Conservation (phyloP, 2,113 vertebrate species). For the Toxotes chatareus region DNA sequence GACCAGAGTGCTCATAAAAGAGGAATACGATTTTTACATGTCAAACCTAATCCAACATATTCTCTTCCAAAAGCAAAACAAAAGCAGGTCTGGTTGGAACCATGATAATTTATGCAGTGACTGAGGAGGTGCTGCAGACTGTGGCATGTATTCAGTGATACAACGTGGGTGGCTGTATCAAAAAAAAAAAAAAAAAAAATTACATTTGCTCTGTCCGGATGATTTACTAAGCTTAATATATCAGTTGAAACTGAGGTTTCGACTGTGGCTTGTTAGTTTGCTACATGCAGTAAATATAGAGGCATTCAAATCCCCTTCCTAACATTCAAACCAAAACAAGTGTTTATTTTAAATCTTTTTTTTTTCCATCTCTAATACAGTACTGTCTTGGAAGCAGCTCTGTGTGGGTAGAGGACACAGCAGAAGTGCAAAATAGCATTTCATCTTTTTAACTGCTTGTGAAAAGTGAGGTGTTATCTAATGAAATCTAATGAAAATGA, state of each 20-base stretch:
- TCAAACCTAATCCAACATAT: slow-evolving; percentile 43
- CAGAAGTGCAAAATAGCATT: slow-evolving; percentile 69
- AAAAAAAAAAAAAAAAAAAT: not conserved
- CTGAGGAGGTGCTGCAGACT: slow-evolving; percentile 57
- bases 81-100: not conserved
- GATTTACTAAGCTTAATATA: slow-evolving; percentile 18
- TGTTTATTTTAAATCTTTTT: slow-evolving; percentile 8
- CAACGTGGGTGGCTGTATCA: slow-evolving; percentile 32
- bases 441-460: slow-evolving; percentile 67
- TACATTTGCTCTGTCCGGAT: not conserved
- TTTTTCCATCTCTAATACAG: not conserved
- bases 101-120: slow-evolving; percentile 69
- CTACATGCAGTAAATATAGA: not conserved
- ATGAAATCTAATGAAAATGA: slow-evolving; percentile 81
- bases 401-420: slow-evolving; percentile 58
- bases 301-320: slow-evolving; percentile 11
- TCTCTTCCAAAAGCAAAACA: slow-evolving; percentile 19
- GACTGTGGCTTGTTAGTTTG: slow-evolving; percentile 23
- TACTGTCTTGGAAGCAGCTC: slow-evolving; percentile 36
- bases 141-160: slow-evolving; percentile 44
- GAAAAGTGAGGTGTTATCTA: slow-evolving; percentile 73
- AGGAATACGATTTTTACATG: slow-evolving; percentile 19
- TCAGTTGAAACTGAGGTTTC: not conserved
- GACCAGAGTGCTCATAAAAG: not conserved
- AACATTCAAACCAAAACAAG: slow-evolving; percentile 14